Conservation (phyloP, 2,113 vertebrate genomes). For the Notiomystis cincta region DNA sequence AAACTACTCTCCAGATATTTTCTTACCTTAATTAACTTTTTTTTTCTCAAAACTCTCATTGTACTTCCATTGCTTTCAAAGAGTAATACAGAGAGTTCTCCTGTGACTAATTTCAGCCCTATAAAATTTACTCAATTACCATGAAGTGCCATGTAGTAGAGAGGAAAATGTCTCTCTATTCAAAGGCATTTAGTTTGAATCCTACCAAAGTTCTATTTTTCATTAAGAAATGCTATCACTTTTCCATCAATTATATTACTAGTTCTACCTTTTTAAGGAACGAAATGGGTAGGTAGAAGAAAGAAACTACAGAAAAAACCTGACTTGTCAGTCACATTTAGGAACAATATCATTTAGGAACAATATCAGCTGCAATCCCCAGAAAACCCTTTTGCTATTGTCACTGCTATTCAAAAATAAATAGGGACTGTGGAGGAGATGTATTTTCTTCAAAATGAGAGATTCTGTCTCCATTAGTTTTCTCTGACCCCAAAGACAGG, state of each 20-base stretch:
- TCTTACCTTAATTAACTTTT: background rate
- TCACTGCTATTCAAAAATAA: background rate
- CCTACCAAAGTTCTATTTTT: background rate
- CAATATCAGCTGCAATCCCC: background rate
- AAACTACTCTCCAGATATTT: background rate
- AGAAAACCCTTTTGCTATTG: background rate
- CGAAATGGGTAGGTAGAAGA: background rate
- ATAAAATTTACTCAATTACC: conserved; percentile 15
- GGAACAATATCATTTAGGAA: background rate
- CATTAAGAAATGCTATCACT: background rate
- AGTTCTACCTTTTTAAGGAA: background rate
- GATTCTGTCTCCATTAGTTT: background rate
- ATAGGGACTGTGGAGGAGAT: background rate
- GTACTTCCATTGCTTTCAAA: background rate
- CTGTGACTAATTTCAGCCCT: background rate
- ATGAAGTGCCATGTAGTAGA: background rate
- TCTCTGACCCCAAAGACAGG: background rate
- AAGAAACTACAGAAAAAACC: background rate
- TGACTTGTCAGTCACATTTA: background rate
- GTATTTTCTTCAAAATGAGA: background rate
- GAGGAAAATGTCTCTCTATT: background rate
- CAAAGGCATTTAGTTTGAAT: background rate
- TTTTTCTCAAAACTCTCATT: background rate
- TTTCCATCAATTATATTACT: background rate
- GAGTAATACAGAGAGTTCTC: background rate